Conservation (phyloP, 2,888 invertebrate species). For the Psylliodes chrysocephalus region DNA sequence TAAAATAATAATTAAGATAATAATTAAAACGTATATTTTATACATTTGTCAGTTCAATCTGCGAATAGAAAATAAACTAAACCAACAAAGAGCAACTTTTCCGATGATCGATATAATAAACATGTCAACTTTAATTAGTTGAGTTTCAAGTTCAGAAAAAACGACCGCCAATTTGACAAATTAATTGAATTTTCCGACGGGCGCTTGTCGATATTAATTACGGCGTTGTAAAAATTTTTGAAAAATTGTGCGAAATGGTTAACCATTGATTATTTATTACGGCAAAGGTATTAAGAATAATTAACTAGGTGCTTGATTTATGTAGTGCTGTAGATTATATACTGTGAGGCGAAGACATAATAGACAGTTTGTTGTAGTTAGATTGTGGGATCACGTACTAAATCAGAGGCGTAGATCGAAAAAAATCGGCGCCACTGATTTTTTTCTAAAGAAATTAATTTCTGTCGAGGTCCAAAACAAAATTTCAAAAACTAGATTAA, state of each 20-base stretch:
- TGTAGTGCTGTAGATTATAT: conserved; percentile 25
- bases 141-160: background rate
- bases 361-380: conserved; percentile 35
- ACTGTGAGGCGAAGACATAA: conserved; percentile 31
- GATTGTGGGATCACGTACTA: conserved; percentile 23
- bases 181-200: conserved; percentile 31
- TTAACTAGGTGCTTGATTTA: conserved; percentile 28
- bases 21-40: too few relatives aligned
- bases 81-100: too few relatives aligned
- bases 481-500: too few relatives aligned
- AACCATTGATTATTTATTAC: conserved; percentile 26
- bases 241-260: conserved; percentile 27
- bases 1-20: too few relatives aligned
- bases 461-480: too few relatives aligned
- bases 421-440: too few relatives aligned
- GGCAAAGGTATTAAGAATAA: conserved; percentile 27
- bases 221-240: conserved; percentile 5
- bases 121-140: conserved; percentile 15
- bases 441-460: too few relatives aligned
- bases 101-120: conserved; percentile 27
- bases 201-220: conserved; percentile 23
- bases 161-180: conserved; percentile 13
- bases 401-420: conserved; percentile 12
- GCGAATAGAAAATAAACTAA: too few relatives aligned
- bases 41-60: too few relatives aligned